A percentile compares a stretch with the other conserved stretches of the same genome.
phyloP scores from a whole-genome alignment of 2,888 invertebrate species.

The Hedya salicella region DNA sequence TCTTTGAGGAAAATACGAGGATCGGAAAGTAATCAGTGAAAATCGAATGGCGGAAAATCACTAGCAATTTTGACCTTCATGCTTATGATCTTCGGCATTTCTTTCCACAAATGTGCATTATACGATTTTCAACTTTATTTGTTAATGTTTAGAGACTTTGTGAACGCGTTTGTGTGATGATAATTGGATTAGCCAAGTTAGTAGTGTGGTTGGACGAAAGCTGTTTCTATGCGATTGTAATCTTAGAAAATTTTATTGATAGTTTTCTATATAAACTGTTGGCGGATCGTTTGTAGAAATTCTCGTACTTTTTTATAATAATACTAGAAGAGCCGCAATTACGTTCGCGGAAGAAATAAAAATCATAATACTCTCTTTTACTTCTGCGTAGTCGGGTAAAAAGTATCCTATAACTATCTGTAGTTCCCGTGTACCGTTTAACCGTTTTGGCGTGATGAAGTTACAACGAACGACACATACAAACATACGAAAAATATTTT shows the following conservation, averaged over 20 bases:
- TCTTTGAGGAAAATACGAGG: background rate
- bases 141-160: background rate
- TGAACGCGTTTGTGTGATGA: background rate
- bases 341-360: no score
- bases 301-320: background rate
- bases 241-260: constrained; percentile 22
- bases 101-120: background rate
- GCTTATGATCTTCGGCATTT: constrained; percentile 23
- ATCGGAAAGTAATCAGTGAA: constrained; percentile 5
- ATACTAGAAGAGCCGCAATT: no score
- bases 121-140: background rate
- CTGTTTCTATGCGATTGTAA: constrained; percentile 21
- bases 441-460: no score
- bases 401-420: no score
- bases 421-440: no score
- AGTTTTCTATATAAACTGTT: constrained; percentile 23
- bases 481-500: no score
- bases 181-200: constrained; percentile 19
- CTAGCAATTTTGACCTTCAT: constrained; percentile 38
- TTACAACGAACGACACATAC: no score
- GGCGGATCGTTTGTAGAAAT: background rate
- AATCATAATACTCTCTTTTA: no score
- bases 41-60: constrained; percentile 32
- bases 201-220: constrained; percentile 25
- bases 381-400: no score